Percentiles rank a stretch among this genome's conserved stretches.
phyloP scores from a whole-genome alignment of 2,113 vertebrate genomes.

The Anolis carolinensis region DNA sequence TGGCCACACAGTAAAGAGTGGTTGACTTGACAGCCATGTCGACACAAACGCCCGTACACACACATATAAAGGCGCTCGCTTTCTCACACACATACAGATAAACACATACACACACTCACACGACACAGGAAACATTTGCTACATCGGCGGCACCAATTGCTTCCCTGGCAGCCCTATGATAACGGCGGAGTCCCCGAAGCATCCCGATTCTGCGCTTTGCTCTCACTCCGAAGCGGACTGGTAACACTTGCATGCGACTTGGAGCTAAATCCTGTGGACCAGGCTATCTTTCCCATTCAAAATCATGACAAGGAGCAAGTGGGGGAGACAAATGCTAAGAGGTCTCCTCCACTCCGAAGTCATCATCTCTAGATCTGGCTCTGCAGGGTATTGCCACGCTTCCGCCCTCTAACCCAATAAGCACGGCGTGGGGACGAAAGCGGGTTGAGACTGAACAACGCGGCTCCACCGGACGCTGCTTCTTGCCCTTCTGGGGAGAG shows the following conservation, averaged over 20 bases:
- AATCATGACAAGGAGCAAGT: neutral
- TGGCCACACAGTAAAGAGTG: neutral
- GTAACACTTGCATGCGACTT: too few relatives aligned
- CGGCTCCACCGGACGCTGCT: neutral
- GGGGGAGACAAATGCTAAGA: neutral
- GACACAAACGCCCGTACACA: neutral
- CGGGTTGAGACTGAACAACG: neutral
- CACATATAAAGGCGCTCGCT: neutral
- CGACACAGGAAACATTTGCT: constrained; percentile 33
- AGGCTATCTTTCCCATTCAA: neutral
- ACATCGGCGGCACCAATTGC: constrained; percentile 34
- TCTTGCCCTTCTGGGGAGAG: neutral
- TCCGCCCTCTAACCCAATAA: too few relatives aligned
- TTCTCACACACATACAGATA: neutral
- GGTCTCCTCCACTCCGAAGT: neutral
- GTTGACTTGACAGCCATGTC: neutral
- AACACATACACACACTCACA: neutral
- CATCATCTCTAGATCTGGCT: neutral
- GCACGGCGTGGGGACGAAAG: neutral
- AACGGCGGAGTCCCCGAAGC: neutral
- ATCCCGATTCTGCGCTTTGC: neutral
- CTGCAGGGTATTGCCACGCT: too few relatives aligned
- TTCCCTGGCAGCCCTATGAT: constrained; percentile 7
- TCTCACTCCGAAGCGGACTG: neutral
- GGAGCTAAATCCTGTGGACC: neutral